These are phyloP conservation scores for Cochlearius cochlearius DNA, from an alignment of 2,113 vertebrate genomes.

Conservation along the genomic window DNA sequence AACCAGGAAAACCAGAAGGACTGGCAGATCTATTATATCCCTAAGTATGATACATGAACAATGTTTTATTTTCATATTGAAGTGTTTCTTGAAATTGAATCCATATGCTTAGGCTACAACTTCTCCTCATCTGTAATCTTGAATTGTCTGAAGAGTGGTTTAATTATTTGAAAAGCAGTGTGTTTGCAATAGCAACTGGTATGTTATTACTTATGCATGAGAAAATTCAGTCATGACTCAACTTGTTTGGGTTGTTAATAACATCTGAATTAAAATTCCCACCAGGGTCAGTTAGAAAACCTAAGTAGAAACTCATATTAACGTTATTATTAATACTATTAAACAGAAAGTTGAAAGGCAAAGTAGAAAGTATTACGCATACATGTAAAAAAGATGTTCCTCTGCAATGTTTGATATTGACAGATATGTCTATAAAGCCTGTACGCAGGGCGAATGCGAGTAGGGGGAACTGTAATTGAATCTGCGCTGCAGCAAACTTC, in stretches of 20 bases:
- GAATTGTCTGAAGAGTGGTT: not conserved
- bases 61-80: not conserved
- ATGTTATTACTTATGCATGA: conserved; percentile 6
- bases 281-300: not conserved
- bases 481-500: not conserved
- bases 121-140: not conserved
- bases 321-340: not conserved
- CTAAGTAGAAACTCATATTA: not conserved
- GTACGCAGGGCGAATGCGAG: not conserved
- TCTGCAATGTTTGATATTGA: not conserved
- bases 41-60: not conserved
- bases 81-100: not conserved
- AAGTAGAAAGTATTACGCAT: not conserved
- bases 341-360: conserved; percentile 1
- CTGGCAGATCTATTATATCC: not conserved
- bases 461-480: not conserved
- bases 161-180: conserved; percentile 34
- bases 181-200: not conserved
- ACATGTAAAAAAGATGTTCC: conserved; percentile 22
- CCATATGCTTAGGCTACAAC: not conserved
- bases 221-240: conserved; percentile 27
- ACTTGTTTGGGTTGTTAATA: conserved; percentile 40
- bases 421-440: conserved; percentile 24
- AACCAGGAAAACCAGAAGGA: not conserved
- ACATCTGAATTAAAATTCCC: not conserved